Conservation (phyloP, 1,140 invertebrate species). For the Neotoxoptera formosana region DNA sequence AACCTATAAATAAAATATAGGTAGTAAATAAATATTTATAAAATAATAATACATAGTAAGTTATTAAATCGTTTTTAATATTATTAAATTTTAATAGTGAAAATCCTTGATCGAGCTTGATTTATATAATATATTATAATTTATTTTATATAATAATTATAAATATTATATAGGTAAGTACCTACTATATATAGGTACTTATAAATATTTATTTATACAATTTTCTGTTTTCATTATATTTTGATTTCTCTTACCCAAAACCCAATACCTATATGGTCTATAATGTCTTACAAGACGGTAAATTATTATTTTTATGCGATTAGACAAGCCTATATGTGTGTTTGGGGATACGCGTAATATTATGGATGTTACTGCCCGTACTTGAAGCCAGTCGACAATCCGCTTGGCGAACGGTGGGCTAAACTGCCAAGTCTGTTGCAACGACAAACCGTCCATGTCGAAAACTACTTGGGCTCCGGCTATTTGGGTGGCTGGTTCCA, state of each 20-base stretch:
- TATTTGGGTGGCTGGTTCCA: constrained; percentile 80
- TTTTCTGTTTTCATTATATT: background rate
- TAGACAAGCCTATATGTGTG: too few species aligned
- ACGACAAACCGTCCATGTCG: constrained; percentile 81
- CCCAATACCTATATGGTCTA: background rate
- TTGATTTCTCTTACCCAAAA: background rate
- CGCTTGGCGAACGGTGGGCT: constrained; percentile 82
- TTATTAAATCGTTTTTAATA: too few species aligned
- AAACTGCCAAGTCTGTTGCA: constrained; percentile 84
- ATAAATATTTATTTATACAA: background rate
- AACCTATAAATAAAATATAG: too few species aligned
- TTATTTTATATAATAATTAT: too few species aligned
- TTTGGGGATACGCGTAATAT: background rate
- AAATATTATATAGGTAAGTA: too few species aligned
- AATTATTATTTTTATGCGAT: background rate
- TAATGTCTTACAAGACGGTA: background rate
- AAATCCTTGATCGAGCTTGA: too few species aligned
- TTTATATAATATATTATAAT: background rate
- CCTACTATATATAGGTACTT: too few species aligned
- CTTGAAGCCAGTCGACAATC: constrained; percentile 82
- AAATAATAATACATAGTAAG: too few species aligned
- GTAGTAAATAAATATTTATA: too few species aligned
- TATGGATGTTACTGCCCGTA: constrained; percentile 59
- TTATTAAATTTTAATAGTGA: background rate
- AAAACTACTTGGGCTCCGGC: constrained; percentile 80